phyloP scores from a whole-genome alignment of 2,113 vertebrate genomes.

The Circaetus gallicus region DNA sequence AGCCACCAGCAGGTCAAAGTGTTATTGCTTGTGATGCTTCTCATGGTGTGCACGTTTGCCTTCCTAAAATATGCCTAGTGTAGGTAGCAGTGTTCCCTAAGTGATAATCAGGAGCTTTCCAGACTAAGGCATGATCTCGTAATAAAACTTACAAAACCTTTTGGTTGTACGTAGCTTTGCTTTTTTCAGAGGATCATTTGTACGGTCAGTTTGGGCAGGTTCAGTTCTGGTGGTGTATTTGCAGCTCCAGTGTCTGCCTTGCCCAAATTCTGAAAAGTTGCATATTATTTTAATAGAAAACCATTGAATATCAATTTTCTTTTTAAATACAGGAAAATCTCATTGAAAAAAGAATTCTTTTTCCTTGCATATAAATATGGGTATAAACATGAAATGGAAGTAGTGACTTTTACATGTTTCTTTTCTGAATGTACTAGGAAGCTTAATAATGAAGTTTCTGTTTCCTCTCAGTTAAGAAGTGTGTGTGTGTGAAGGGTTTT shows the following conservation, averaged over 20 bases:
- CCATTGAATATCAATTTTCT: neutral
- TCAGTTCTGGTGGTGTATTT: neutral
- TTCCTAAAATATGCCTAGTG: neutral
- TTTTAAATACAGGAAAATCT: neutral
- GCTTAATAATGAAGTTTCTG: neutral
- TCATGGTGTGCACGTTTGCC: rapidly evolving
- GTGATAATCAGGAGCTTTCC: neutral
- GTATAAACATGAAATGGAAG: neutral
- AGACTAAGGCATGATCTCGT: rapidly evolving
- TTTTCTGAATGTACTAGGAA: neutral
- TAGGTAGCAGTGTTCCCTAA: neutral
- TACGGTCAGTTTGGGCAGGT: rapidly evolving
- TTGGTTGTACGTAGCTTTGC: rapidly evolving
- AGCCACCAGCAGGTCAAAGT: neutral
- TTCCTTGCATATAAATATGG: neutral
- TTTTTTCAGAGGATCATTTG: rapidly evolving
- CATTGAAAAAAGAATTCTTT: rapidly evolving
- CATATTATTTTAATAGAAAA: neutral
- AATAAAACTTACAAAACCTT: neutral
- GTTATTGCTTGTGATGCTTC: rapidly evolving
- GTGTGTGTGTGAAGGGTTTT: neutral
- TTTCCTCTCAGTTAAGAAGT: neutral
- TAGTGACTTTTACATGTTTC: neutral
- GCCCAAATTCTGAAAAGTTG: neutral
- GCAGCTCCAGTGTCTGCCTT: neutral